These are phyloP conservation scores for Oryzias celebensis DNA, from an alignment of 2,113 vertebrate genomes.

Conservation along the genomic window DNA sequence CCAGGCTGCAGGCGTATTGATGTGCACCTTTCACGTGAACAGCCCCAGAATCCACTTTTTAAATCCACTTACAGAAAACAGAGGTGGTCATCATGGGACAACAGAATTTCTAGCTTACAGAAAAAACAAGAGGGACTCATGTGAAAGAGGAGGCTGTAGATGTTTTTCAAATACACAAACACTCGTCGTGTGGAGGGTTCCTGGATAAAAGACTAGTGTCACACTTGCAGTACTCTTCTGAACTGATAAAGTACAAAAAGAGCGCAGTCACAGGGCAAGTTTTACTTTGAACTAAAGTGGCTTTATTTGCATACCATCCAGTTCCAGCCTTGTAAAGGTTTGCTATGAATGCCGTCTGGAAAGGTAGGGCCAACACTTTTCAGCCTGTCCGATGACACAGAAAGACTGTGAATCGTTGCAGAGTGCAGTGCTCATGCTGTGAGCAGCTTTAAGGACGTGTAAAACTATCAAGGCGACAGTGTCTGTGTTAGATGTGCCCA, in stretches of 20 bases:
- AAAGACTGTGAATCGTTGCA: conserved; percentile 5
- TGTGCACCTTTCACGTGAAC: no score
- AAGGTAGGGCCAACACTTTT: conserved; percentile 1
- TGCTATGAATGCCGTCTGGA: not conserved
- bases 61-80: conserved; percentile 28
- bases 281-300: not conserved
- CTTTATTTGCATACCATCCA: conserved; percentile 10
- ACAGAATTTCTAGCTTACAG: conserved; percentile 15
- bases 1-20: no score
- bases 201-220: conserved; percentile 28
- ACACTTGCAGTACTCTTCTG: conserved; percentile 14
- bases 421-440: conserved; percentile 25
- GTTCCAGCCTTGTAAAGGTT: not conserved
- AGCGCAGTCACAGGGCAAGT: not conserved
- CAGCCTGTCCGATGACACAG: not conserved
- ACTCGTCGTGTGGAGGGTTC: not conserved
- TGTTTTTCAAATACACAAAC: conserved; percentile 29
- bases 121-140: conserved; percentile 34
- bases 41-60: conserved; percentile 19
- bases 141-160: conserved; percentile 4
- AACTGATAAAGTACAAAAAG: not conserved
- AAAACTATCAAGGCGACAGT: conserved; percentile 25
- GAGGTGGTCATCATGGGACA: conserved; percentile 29
- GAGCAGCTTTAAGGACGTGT: conserved; percentile 36
- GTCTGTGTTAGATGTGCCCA: conserved; percentile 31